Evolutionary conservation across 2,888 invertebrate species (phyloP).

Genomic region (Tenthredo mesomela): DNA sequence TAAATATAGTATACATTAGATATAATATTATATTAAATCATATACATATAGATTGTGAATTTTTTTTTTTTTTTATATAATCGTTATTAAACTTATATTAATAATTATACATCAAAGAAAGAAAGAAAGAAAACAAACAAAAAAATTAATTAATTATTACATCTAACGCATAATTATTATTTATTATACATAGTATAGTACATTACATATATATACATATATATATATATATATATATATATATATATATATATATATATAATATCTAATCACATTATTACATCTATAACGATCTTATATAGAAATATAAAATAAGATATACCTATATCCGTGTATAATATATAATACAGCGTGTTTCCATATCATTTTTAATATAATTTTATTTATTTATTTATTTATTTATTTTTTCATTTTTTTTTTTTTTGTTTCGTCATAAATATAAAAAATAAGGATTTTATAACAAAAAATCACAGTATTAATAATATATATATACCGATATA

Average conservation of each 20-base stretch:
- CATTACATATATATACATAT: neutral
- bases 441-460: neutral
- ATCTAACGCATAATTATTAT: neutral
- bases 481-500: neutral
- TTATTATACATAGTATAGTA: neutral
- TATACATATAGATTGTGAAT: neutral
- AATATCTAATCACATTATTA: conserved; percentile 2
- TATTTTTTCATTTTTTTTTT: neutral
- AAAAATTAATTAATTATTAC: neutral
- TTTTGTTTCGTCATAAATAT: neutral
- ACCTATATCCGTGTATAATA: neutral
- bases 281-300: neutral
- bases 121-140: no score
- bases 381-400: neutral
- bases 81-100: neutral
- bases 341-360: neutral
- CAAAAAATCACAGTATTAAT: neutral
- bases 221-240: no score
- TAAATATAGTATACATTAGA: neutral
- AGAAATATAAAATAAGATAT: neutral
- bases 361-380: neutral
- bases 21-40: neutral
- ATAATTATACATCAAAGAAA: neutral
- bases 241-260: no score
- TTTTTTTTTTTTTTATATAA: neutral